phyloP scores from a whole-genome alignment of 2,113 vertebrate genomes.

The Brachirus orientalis region DNA sequence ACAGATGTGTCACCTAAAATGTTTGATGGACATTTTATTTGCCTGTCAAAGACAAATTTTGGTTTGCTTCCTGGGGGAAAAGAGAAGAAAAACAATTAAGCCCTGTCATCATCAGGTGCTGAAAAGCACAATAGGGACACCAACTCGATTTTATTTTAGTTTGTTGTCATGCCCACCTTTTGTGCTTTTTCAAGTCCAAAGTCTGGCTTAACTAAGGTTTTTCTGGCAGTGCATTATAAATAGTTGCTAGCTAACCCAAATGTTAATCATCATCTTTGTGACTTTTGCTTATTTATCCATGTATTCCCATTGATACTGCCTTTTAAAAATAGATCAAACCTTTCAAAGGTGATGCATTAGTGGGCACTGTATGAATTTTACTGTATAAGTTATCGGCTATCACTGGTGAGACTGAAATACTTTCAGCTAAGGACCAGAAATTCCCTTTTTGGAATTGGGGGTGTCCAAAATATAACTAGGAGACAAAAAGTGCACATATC shows the following conservation, averaged over 20 bases:
- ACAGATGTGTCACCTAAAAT: not conserved
- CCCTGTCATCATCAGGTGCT: constrained; percentile 3
- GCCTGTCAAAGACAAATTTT: not conserved
- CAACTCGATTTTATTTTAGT: not conserved
- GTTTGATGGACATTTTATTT: constrained; percentile 4
- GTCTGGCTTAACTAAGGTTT: constrained; percentile 36
- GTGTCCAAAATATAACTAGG: no score
- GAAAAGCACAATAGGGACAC: not conserved
- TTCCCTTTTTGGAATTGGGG: no score
- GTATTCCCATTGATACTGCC: no score
- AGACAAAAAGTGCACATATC: no score
- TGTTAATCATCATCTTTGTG: constrained; percentile 46
- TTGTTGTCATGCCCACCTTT: constrained; percentile 28
- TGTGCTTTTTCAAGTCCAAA: constrained; percentile 23
- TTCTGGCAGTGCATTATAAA: constrained; percentile 44
- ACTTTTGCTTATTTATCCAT: no score
- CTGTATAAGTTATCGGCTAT: no score
- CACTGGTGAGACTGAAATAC: no score
- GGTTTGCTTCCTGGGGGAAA: not conserved
- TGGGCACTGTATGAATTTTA: no score
- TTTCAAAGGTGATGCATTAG: no score
- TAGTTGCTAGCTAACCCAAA: constrained; percentile 55
- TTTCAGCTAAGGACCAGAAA: no score
- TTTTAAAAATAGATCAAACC: no score
- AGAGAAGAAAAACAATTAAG: not conserved